A percentile compares a stretch with the other conserved stretches of the same genome.
Conservation (phyloP, 2,797 vertebrate species). For the Astyanax mexicanus region DNA sequence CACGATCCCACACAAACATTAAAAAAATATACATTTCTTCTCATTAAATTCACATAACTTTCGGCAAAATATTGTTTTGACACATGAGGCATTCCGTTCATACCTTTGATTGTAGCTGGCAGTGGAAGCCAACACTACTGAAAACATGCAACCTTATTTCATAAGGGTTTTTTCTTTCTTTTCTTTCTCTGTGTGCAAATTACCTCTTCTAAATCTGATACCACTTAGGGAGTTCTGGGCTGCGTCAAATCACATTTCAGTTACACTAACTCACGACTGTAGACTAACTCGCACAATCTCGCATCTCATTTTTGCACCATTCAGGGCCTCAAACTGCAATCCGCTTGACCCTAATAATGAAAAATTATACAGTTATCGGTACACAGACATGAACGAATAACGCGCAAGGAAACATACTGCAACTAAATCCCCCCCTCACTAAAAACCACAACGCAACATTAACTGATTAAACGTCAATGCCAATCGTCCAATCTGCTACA, state of each 20-base stretch:
- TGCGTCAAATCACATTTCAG: conserved; percentile 51
- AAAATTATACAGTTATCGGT: not conserved
- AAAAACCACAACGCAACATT: conserved; percentile 13
- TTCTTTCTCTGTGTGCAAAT: conserved; percentile 2
- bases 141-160: conserved; percentile 51
- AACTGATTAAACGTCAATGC: conserved; percentile 27
- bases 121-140: conserved; percentile 51
- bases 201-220: conserved; percentile 54
- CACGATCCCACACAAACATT: conserved; percentile 55
- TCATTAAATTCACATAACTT: conserved; percentile 35
- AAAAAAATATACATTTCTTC: conserved; percentile 48
- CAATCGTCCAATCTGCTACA: conserved; percentile 20
- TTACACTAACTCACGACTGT: conserved; percentile 22
- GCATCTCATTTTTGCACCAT: conserved; percentile 2
- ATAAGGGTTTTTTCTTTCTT: conserved; percentile 25
- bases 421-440: not conserved
- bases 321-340: conserved; percentile 14
- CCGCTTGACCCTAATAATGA: not conserved
- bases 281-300: conserved; percentile 6
- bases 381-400: not conserved
- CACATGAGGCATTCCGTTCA: conserved; percentile 55
- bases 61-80: conserved; percentile 62
- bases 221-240: conserved; percentile 47
- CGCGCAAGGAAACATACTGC: not conserved
- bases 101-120: conserved; percentile 51